Conservation (phyloP, 2,797 vertebrate genomes). For the Sebastes iracundus region DNA sequence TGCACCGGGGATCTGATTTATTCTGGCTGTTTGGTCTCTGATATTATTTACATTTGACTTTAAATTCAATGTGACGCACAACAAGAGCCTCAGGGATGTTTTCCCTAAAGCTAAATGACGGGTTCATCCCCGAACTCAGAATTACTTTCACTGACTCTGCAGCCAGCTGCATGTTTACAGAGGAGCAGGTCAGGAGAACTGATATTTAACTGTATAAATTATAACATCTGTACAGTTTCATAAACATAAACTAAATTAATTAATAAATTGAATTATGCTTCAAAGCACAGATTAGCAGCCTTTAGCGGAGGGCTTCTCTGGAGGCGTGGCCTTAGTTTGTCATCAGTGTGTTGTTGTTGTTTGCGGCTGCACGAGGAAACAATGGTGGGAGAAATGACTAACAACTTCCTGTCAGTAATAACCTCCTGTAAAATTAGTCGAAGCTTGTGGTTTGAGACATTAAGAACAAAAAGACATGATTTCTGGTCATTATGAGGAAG, state of each 20-base stretch:
- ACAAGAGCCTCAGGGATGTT: neutral
- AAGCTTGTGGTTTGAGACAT: neutral
- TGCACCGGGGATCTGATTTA: neutral
- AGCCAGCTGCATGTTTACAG: neutral
- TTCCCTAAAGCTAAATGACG: neutral
- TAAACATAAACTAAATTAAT: neutral
- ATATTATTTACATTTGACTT: conserved; percentile 2
- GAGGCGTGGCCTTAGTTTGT: neutral
- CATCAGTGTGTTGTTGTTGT: neutral
- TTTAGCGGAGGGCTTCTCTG: neutral
- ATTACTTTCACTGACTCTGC: neutral
- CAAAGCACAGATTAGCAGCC: neutral
- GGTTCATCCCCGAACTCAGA: neutral
- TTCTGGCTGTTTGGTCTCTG: neutral
- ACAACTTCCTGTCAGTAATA: neutral
- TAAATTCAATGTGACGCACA: neutral
- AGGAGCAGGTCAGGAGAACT: neutral
- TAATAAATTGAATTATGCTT: neutral
- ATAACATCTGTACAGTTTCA: neutral
- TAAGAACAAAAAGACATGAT: neutral
- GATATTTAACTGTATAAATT: neutral
- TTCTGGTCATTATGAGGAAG: too few species aligned
- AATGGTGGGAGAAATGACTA: neutral
- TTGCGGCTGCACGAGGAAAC: neutral
- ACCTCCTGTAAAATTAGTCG: neutral